Base-by-base conservation (phyloP, 2,113 vertebrate genomes). In the Sebastes schlegelii region DNA sequence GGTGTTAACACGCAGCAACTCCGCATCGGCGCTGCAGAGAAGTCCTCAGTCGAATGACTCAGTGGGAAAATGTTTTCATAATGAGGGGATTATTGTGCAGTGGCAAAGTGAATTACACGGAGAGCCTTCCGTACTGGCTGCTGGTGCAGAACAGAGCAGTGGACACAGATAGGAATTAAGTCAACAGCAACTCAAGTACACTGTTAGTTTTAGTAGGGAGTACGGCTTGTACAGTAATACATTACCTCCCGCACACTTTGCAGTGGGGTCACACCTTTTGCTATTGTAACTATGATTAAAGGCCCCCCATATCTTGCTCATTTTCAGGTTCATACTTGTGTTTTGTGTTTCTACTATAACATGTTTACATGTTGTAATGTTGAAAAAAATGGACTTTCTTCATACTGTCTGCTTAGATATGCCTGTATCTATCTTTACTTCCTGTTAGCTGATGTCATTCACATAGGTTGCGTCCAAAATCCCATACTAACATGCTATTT, bases 81-180 rank as follows among this genome's bases (percentile, higher is more conserved):
- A 92, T 84, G 72, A 89, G 23, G 77, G 79, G 84, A 91, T 92
- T 90, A 93, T 77, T 86, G 73, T 85, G 80, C 79, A 84, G 66
- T 79, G 77, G 86, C 81, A 88, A 81, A 89, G 55, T 88, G 80
- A 89, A 86, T 92, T 88, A 90, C 86, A 89, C 19, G 68, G 88
- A n/a, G 71, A 87, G 74, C 61, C 67, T 80, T 86, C 80, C 66
- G 51, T 43, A 49, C 58, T 66, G 70, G 48, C 55, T 79, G 80
- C 49, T 60, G 76, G 80, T 83, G 80, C 78, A 58, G 70, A 87
- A 73, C 63, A 65, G 54, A 84, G 70, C 68, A 86, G 67, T 70
- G 83, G 80, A 80, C 74, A 49, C 40, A 86, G 80, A 83, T 76
- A 72, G 52, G 57, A 83, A 84, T 60, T 16, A 72, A 79, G 69